Evolutionary conservation across 2,113 vertebrate genomes (phyloP).

Genomic region (Danionella cerebrum): DNA sequence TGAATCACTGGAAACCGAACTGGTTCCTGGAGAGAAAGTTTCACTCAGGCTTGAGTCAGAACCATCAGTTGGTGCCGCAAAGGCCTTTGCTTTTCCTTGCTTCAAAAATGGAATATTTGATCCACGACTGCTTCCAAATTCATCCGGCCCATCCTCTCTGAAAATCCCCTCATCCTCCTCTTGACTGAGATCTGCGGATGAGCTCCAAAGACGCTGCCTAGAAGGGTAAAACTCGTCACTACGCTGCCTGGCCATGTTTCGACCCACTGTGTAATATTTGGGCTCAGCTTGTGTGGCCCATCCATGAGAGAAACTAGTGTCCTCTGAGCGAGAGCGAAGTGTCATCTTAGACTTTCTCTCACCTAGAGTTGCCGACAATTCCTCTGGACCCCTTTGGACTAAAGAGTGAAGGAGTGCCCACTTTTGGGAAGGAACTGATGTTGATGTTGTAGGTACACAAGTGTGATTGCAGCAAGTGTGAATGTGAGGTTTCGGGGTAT

Average conservation of each 20-base stretch:
- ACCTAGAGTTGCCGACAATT: conserved; percentile 40
- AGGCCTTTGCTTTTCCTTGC: conserved; percentile 49
- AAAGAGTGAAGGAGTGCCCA: conserved; percentile 32
- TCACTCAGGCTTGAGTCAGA: conserved; percentile 76
- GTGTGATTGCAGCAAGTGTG: conserved; percentile 54
- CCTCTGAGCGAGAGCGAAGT: conserved; percentile 76
- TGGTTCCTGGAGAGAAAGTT: conserved; percentile 71
- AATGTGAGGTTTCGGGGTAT: conserved; percentile 62
- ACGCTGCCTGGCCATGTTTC: conserved; percentile 51
- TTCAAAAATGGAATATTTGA: conserved; percentile 46
- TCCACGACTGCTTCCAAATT: conserved; percentile 36
- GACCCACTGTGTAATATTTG: conserved; percentile 69
- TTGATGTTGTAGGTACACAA: conserved; percentile 46
- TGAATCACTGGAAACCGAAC: conserved; percentile 77
- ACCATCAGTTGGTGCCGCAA: conserved; percentile 49
- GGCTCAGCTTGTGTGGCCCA: conserved; percentile 49
- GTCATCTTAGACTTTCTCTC: conserved; percentile 59
- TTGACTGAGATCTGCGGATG: conserved; percentile 78
- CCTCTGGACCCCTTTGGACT: conserved; percentile 65
- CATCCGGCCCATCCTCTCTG: conserved; percentile 42
- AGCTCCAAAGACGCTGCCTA: conserved; percentile 71
- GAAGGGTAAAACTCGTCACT: conserved; percentile 28
- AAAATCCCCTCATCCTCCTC: conserved; percentile 51
- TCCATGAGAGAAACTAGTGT: conserved; percentile 66
- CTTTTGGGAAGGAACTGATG: conserved; percentile 42